These are phyloP conservation scores for Polyploca ridens DNA, from an alignment of 2,888 invertebrate genomes.

Conservation along the genomic window DNA sequence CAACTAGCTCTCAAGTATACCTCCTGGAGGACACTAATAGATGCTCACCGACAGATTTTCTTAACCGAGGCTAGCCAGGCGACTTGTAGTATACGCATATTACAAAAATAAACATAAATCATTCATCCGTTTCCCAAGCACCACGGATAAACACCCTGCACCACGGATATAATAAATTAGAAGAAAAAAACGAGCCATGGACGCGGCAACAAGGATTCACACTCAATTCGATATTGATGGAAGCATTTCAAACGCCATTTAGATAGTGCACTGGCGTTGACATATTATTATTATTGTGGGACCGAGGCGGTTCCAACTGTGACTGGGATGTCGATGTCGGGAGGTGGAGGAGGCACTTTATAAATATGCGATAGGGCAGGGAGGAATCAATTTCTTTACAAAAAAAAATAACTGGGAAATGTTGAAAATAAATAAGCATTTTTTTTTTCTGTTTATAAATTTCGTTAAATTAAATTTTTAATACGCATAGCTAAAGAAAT, in stretches of 20 bases:
- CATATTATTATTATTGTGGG: conserved; percentile 77
- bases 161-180: conserved; percentile 48
- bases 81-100: not conserved
- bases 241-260: conserved; percentile 82
- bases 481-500: too few relatives aligned
- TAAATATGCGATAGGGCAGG: not conserved
- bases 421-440: too few relatives aligned
- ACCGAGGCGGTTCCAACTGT: conserved; percentile 1
- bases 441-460: too few relatives aligned
- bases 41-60: too few relatives aligned
- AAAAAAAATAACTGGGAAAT: too few relatives aligned
- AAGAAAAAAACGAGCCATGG: conserved; percentile 52
- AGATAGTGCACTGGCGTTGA: conserved; percentile 79
- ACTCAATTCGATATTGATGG: conserved; percentile 80
- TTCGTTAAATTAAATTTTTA: too few relatives aligned
- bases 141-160: conserved; percentile 25
- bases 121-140: conserved; percentile 27
- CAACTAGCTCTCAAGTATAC: too few relatives aligned
- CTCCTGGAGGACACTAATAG: too few relatives aligned
- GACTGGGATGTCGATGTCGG: not conserved
- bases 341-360: conserved; percentile 4
- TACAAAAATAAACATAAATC: conserved; percentile 7
- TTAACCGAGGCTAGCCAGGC: too few relatives aligned
- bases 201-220: conserved; percentile 70
- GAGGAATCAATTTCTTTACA: not conserved